A percentile compares a stretch with the other conserved stretches of the same genome.
phyloP scores from a whole-genome alignment of 2,797 vertebrate genomes.

The Phrynocephalus vlangalii region DNA sequence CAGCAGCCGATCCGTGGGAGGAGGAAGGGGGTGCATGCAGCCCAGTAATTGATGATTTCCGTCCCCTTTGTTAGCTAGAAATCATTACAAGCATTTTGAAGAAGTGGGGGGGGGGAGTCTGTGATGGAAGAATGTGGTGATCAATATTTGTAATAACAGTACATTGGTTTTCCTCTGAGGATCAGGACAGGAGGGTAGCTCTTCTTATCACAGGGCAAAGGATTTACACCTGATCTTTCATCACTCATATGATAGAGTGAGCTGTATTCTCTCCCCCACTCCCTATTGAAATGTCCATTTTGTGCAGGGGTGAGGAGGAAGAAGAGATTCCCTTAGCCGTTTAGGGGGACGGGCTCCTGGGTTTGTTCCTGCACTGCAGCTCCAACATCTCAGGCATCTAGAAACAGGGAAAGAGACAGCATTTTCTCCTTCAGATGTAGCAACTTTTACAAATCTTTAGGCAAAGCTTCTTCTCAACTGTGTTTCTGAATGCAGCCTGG shows the following conservation, averaged over 20 bases:
- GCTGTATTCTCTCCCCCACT: not conserved
- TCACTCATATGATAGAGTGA: not conserved
- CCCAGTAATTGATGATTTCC: constrained; percentile 58
- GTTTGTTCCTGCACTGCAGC: not conserved
- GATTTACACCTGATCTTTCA: constrained; percentile 42
- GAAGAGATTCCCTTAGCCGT: not conserved
- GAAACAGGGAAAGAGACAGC: not conserved
- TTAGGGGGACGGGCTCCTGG: not conserved
- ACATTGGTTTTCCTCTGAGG: constrained; percentile 30
- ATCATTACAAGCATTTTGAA: constrained; percentile 59
- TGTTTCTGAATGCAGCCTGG: not conserved
- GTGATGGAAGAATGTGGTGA: constrained; percentile 61
- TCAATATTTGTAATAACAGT: constrained; percentile 35
- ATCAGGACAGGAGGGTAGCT: constrained; percentile 50
- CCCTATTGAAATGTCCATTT: not conserved
- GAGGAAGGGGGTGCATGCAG: constrained; percentile 24
- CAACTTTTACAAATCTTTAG: not conserved
- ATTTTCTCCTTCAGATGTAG: not conserved
- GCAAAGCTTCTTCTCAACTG: not conserved
- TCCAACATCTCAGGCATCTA: not conserved
- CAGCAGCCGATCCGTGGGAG: not conserved
- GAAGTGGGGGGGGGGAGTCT: constrained; percentile 14
- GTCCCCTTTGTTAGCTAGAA: constrained; percentile 68
- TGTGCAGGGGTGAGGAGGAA: not conserved
- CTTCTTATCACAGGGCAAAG: not conserved